Evolutionary conservation across 1,140 invertebrate genomes (phyloP), one percentile per base, ranked within the genome.

Genomic region (Neuroterus valhalla): DNA sequence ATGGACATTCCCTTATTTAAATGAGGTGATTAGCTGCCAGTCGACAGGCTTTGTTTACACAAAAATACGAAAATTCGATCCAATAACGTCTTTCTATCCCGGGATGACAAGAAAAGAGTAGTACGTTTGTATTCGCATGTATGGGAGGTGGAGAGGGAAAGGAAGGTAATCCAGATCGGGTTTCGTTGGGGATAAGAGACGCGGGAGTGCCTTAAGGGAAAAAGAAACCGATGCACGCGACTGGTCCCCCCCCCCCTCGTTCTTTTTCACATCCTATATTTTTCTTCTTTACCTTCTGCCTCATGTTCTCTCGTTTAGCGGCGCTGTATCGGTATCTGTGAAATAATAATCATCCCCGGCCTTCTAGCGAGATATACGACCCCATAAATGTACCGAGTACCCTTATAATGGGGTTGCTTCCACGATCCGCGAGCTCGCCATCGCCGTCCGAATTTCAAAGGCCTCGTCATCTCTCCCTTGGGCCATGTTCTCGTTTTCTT

Each of bases 211-310:
- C 55, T 62, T 62, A 62, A 62, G 26, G 55, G 55, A 62, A 62
- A 62, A 62, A 62, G 55, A 62, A 62, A 62, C 55, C 55, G 55
- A 38, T 62, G 55, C 55, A 62, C 55, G 55, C 26, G 55, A 62
- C 55, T 62, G 55, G 55, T 43, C 42, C 23, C 50, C 67, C 67
- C 66, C 72, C 38, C 14, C 44, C 17, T 62, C 44, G 38, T 38
- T 48, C 38, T 66, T 31, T 66, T 23, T 62, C 55, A n/a, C 55
- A 31, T 62, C 26, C 31, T 26, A 38, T 62, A 31, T 62, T 62
- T 62, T 26, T 62, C 50, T 62, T 62, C 23, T 38, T 31, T 31
- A 62, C 55, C 55, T 62, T 62, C 55, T 62, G 12, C 55, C 55
- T 38, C 55, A 26, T 62, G 55, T 62, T 62, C 55, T 31, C 26